Evolutionary conservation across 2,113 vertebrate genomes (phyloP), one percentile per base, ranked within the genome.

Genomic region (Heterocephalus glaber): DNA sequence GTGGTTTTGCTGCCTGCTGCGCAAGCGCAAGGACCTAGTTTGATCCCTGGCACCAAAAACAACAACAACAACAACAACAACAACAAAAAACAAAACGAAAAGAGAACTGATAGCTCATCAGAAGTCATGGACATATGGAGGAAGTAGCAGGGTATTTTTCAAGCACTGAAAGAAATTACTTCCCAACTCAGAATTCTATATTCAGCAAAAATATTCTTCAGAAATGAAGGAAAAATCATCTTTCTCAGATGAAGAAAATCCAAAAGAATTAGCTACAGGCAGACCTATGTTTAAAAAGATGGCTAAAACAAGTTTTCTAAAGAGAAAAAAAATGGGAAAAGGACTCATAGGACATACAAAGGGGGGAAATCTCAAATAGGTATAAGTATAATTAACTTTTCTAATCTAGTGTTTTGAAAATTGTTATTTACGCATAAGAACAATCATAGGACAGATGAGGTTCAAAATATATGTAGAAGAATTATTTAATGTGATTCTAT

Each of bases 181-280:
- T 90, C 20, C 74, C 56, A 76, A 61, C 33, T 85, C 58, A 76
- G 77, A 97, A 90, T 82, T 96, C 33, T 72, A 58, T 84, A 58
- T 68, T 49, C 12, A 90, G 66, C 28, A 33, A 33, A 90, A 88
- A n/a, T 79, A 54, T 44, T 72, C 81, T 96, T 94, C 47, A 92
- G 65, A 83, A 76, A 84, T 61, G 66, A 83, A 76, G 35, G 9
- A 35, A 63, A 28, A 74, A 60, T 81, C 81, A 70, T 30, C 33
- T 17, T 86, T 60, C 28, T 95, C 44, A 82, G 30, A 61, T 81
- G 68, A 80, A 58, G n/a, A 52, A 80, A 72, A 82, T 17, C n/a
- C 30, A 52, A 47, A 87, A 8, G 30, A 38, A 91, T 26, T 41
- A 28, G 5, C 58, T 74, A 9, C 17, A 16, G 84, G 41, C 38